Evolutionary conservation across 2,888 invertebrate species (phyloP).

Genomic region (Bugula neritina): DNA sequence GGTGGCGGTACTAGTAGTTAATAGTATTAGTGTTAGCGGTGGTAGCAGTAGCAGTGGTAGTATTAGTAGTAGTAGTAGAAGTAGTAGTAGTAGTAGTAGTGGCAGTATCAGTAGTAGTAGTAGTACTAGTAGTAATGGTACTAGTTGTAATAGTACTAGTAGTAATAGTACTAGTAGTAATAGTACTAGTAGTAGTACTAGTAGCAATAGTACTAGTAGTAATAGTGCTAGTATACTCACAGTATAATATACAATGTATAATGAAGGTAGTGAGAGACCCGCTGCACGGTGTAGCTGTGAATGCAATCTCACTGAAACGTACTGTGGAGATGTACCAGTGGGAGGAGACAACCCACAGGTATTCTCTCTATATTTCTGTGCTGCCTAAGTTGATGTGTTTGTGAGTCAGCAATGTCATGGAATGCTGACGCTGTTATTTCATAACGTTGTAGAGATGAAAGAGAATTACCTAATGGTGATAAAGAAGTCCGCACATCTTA

Average conservation of each 20-base stretch:
- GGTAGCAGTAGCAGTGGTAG: background rate
- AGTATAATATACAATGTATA: background rate
- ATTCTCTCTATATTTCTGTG: no score
- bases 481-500: background rate
- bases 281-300: conserved; percentile 76
- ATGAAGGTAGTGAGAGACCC: conserved; percentile 59
- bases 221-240: background rate
- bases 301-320: conserved; percentile 75
- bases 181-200: background rate
- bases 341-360: conserved; percentile 65
- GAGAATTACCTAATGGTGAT: conserved; percentile 9
- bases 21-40: background rate
- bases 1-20: background rate
- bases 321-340: conserved; percentile 90
- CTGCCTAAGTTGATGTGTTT: no score
- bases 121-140: background rate
- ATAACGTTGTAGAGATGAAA: background rate
- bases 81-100: background rate
- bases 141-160: background rate
- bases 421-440: no score
- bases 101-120: background rate
- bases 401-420: no score
- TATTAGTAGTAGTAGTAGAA: background rate
- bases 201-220: background rate
- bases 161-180: background rate